Base-by-base conservation (phyloP, 2,888 invertebrate genomes). In the Hoplodrina blanda region DNA sequence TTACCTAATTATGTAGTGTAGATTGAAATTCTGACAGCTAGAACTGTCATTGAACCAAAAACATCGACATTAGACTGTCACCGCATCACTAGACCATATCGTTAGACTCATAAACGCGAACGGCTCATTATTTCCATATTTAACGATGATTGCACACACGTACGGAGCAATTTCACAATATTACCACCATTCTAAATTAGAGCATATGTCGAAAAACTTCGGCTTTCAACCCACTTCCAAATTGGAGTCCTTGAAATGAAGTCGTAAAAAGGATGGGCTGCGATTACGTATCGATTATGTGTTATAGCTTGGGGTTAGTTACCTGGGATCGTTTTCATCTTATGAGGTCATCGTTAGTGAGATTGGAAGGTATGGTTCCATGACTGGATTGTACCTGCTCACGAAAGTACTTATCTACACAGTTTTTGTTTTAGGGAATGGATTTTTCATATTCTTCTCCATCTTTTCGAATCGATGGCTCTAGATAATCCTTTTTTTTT, bases 61-160 rank as follows among this genome's bases (percentile, higher is more conserved):
- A n/a, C 15, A 44, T 77, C 77, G 53, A 52, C 19, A 50, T 37
- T 25, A 57, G 49, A 15, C 15, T 44, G 25, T 8, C 78, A 68
- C 74, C 87, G 64, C 87, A 69, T 87, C 85, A 65, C 68, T 72
- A 65, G 61, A 75, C 70, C 71, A 84, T 85, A 87, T 89, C 84
- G 84, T 76, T 78, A 76, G 62, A 81, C 85, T 88, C 90, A 87
- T 92, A 92, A 93, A 92, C 86, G 87, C 80, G 85, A 88, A 87
- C 85, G 86, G 89, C 89, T 90, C 90, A 91, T 92, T 91, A 93
- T 91, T 91, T 90, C 88, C 89, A 88, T 90, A 91, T 90, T 92
- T 92, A 91, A 93, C 90, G 92, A 91, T 92, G 91, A 92, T 92
- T 92, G 90, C 87, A 81, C 87, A 86, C 85, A 86, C 83, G 86